Base-by-base conservation (phyloP, 2,888 invertebrate species). In the Uropetala carovei region DNA sequence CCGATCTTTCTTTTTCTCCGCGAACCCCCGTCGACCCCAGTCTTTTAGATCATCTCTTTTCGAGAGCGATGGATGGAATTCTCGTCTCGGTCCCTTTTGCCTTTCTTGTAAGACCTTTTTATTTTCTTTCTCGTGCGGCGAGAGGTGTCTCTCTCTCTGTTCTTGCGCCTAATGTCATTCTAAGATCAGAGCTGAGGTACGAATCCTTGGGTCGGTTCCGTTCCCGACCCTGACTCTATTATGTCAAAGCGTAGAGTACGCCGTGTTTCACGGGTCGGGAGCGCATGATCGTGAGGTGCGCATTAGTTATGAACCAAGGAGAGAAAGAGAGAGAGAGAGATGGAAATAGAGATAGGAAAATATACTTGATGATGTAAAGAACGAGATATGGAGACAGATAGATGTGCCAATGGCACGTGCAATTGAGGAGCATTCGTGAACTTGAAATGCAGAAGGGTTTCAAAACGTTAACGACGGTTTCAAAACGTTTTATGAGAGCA, bases 141-240 rank as follows among this genome's bases (percentile, higher is more conserved):
- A 43, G 43, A 43, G 43, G 43, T 5, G 43, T 5, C 43, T 43
- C 43, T 5, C 3, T 5, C 43, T 43, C 43, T 43, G 43, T 43
- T 43, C 43, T 43, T 43, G 43, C 43, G 43, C 43, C 43, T 43
- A 43, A 43, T 43, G 43, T 43, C 43, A 5, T 43, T 43, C 27
- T 16, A 27, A 75, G 75, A 75, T n/a, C 7, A 27, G 75, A 75
- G 75, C 9, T 22, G 11, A 75, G 22, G 75, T 27, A 27, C 22
- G 75, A 75, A 75, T 75, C 75, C 75, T 75, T 75, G 75, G 75
- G 11, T 27, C 18, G 68, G n/a, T 68, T 68, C 22, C 22, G 75
- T 22, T 75, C 75, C 27, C 75, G 27, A 22, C 75, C 75, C n/a
- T 75, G 75, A 75, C 75, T 75, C 75, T 11, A 75, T 75, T 75